Conservation (phyloP, 1,140 invertebrate species). For the Mactra quadrangularis region DNA sequence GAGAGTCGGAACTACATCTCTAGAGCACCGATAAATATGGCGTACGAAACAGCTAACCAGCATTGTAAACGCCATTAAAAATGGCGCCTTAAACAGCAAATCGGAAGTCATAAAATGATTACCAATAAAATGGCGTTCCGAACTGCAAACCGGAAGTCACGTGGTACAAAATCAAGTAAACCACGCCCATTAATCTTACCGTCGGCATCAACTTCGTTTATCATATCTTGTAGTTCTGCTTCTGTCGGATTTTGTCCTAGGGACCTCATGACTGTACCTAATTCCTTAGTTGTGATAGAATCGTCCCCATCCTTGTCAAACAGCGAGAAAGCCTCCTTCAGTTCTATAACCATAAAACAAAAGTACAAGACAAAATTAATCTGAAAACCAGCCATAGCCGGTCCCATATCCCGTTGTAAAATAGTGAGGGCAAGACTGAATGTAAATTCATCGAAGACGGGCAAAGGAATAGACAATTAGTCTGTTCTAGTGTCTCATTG, state of each 20-base stretch:
- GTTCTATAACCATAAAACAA: constrained; percentile 35
- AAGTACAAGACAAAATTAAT: not conserved
- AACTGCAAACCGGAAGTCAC: too few relatives aligned
- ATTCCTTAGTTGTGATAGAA: constrained; percentile 99
- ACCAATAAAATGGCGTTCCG: too few relatives aligned
- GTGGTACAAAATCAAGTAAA: not conserved
- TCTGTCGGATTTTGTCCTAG: too few relatives aligned
- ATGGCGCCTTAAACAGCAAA: too few relatives aligned
- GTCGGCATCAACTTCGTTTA: constrained; percentile 99
- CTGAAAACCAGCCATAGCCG: not conserved
- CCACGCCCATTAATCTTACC: constrained; percentile 87
- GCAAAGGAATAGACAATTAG: not conserved
- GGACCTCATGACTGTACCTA: constrained; percentile 99
- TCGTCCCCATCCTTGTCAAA: constrained; percentile 92
- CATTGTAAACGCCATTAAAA: too few relatives aligned
- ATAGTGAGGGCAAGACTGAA: not conserved
- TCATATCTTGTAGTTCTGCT: too few relatives aligned
- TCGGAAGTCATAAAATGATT: too few relatives aligned
- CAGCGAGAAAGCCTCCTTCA: constrained; percentile 61
- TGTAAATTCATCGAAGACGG: not conserved
- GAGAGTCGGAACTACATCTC: too few relatives aligned
- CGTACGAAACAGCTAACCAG: too few relatives aligned
- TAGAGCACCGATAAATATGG: too few relatives aligned
- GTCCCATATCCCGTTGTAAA: not conserved
- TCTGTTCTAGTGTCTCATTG: not conserved